phyloP scores from a whole-genome alignment of 2,797 vertebrate genomes.

The Erithacus rubecula region DNA sequence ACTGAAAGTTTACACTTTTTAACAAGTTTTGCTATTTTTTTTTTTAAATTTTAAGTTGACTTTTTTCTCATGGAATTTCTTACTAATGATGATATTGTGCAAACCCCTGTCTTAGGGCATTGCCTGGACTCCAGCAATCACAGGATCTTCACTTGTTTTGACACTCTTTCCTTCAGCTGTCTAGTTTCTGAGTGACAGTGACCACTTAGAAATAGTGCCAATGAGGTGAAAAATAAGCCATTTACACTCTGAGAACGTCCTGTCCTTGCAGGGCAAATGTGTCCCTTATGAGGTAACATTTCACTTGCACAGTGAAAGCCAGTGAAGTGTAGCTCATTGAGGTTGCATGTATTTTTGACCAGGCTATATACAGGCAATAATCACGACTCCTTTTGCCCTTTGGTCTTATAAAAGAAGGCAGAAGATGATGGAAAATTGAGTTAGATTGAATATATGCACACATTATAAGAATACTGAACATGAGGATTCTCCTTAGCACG shows the following conservation, averaged over 20 bases:
- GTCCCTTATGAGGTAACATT: not conserved
- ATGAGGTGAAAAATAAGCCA: conserved; percentile 51
- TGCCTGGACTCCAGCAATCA: not conserved
- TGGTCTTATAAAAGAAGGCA: not conserved
- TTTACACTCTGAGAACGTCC: conserved; percentile 9
- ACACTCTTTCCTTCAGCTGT: conserved; percentile 7
- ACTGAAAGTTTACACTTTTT: not conserved
- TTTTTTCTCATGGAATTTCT: not conserved
- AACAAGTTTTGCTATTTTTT: not conserved
- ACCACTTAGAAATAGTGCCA: conserved; percentile 22
- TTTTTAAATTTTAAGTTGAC: not conserved
- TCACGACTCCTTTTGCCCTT: not conserved
- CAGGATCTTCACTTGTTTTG: conserved; percentile 41
- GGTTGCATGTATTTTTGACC: not conserved
- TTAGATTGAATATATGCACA: not conserved
- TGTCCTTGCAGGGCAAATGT: conserved; percentile 39
- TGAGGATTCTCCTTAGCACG: not conserved
- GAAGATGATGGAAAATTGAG: not conserved
- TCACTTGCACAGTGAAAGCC: not conserved
- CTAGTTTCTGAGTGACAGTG: conserved; percentile 30
- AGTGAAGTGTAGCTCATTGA: not conserved
- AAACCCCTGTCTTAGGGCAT: not conserved
- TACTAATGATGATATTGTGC: not conserved
- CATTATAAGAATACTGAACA: not conserved
- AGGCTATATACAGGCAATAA: not conserved